phyloP scores from a whole-genome alignment of 1,140 invertebrate species.

The Dreissena polymorpha region DNA sequence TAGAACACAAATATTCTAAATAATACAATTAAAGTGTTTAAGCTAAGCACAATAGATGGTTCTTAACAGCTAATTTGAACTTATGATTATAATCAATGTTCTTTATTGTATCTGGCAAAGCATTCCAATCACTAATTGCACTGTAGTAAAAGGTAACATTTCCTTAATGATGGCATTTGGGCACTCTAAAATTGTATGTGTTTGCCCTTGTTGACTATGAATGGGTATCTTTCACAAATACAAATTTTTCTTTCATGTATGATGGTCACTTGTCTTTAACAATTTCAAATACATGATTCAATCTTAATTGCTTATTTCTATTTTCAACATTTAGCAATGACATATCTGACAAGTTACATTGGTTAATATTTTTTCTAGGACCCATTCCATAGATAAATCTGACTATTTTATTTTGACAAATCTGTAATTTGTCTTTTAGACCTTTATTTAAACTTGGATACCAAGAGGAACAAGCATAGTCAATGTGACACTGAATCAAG shows the following conservation, averaged over 20 bases:
- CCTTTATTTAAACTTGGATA: constrained; percentile 4
- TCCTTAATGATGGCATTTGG: constrained; percentile 1
- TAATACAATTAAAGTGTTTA: too few species aligned
- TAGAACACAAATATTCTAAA: too few species aligned
- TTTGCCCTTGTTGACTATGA: neutral
- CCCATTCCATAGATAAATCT: constrained; percentile 6
- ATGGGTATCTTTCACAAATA: constrained; percentile 9
- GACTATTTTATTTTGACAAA: constrained; percentile 11
- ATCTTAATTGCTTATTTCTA: constrained; percentile 13
- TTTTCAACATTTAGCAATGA: constrained; percentile 27
- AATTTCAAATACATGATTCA: constrained; percentile 21
- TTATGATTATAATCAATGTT: neutral
- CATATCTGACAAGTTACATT: constrained; percentile 10
- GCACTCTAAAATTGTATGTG: constrained; percentile 14
- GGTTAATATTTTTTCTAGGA: constrained; percentile 10
- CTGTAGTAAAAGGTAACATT: constrained; percentile 16
- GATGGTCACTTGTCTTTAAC: constrained; percentile 14
- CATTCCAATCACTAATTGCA: constrained; percentile 11
- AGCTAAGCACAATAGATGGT: too few species aligned
- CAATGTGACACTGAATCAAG: constrained; percentile 29
- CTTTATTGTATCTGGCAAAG: constrained; percentile 9
- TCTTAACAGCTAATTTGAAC: constrained; percentile 1
- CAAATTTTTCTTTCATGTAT: constrained; percentile 27
- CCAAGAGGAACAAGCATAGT: constrained; percentile 14
- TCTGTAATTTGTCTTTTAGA: neutral